Conservation (phyloP, 1,140 invertebrate species). For the Aphelenchoides besseyi region DNA sequence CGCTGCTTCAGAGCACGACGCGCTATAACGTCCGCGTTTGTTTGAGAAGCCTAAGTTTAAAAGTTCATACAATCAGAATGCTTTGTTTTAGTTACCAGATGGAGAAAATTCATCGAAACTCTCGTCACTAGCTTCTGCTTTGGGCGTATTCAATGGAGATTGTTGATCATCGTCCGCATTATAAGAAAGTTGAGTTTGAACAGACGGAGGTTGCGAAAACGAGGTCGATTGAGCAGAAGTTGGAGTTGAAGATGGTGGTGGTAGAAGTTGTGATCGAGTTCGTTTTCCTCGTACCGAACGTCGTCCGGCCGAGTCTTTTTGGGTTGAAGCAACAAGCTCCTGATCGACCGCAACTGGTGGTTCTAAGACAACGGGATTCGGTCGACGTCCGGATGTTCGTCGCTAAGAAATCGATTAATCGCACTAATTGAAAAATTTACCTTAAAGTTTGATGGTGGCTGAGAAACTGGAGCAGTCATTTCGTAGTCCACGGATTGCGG, state of each 20-base stretch:
- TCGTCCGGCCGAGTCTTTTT: neutral
- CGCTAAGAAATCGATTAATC: conserved; percentile 9
- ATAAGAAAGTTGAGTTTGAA: conserved; percentile 16
- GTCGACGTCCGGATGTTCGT: neutral
- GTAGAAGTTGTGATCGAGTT: conserved; percentile 5
- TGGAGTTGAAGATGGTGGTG: neutral
- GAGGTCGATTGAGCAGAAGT: neutral
- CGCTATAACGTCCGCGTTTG: conserved; percentile 7
- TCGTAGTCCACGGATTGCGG: conserved; percentile 2
- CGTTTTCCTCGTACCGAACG: neutral
- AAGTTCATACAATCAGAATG: neutral
- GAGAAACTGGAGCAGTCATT: neutral
- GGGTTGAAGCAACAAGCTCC: neutral
- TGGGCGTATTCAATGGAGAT: neutral
- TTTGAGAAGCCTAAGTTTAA: conserved; percentile 23
- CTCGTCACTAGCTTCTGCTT: conserved; percentile 13
- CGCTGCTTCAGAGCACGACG: conserved; percentile 40
- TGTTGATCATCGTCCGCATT: neutral
- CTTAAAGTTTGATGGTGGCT: neutral
- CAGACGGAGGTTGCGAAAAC: conserved; percentile 15
- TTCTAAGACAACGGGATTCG: neutral
- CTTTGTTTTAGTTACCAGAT: conserved; percentile 17
- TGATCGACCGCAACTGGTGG: neutral
- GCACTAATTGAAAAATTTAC: neutral
- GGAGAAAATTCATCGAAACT: conserved; percentile 10